A percentile compares a stretch with the other conserved stretches of the same genome.
phyloP scores from a whole-genome alignment of 2,797 vertebrate species.

The Merluccius polli region DNA sequence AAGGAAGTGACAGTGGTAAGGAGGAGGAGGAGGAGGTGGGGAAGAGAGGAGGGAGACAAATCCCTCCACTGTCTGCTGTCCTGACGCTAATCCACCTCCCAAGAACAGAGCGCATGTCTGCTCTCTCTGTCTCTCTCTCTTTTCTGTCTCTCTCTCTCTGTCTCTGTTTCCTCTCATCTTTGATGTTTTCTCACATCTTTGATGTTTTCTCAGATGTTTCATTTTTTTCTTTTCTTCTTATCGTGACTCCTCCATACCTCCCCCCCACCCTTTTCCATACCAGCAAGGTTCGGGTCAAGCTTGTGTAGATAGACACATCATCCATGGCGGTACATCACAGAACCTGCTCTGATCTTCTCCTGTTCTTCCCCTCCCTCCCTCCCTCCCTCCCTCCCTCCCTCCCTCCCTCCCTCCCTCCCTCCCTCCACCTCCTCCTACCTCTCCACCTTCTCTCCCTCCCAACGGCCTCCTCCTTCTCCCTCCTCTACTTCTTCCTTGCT shows the following conservation, averaged over 20 bases:
- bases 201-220: background rate
- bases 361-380: background rate
- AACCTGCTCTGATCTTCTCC: background rate
- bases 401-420: background rate
- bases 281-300: background rate
- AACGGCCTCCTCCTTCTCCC: background rate
- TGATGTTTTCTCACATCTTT: background rate
- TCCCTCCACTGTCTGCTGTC: conserved; percentile 50
- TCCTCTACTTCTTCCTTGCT: background rate
- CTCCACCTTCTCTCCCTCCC: conserved; percentile 27
- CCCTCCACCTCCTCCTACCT: too few relatives aligned
- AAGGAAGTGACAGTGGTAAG: background rate
- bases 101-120: conserved; percentile 55
- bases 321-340: background rate
- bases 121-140: conserved; percentile 17
- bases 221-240: background rate
- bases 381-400: background rate
- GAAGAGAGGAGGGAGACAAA: conserved; percentile 56
- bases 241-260: background rate
- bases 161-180: background rate
- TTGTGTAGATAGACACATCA: background rate
- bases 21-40: conserved; percentile 18
- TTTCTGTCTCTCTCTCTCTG: conserved; percentile 16
- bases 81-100: conserved; percentile 65
- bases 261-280: background rate